Percentiles rank a stretch among this genome's conserved stretches.
phyloP scores from a whole-genome alignment of 2,113 vertebrate genomes.

The Hemicordylus capensis region DNA sequence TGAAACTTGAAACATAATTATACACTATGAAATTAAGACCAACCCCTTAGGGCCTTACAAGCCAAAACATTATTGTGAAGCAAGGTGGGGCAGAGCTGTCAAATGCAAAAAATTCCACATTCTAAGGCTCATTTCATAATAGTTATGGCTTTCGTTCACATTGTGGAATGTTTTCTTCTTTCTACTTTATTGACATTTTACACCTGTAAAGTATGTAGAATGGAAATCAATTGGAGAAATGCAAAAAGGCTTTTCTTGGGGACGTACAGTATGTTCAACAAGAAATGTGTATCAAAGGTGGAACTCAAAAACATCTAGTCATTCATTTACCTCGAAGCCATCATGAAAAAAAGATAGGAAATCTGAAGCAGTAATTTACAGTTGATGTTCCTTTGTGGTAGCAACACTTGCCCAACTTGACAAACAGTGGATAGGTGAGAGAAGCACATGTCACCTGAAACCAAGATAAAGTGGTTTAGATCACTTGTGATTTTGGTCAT shows the following conservation, averaged over 20 bases:
- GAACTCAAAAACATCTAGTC: neutral
- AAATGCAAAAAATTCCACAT: slow-evolving; percentile 31
- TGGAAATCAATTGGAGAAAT: neutral
- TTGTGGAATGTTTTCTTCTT: neutral
- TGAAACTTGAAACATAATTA: slow-evolving; percentile 32
- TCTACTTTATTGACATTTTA: neutral
- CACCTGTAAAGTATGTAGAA: neutral
- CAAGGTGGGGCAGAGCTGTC: slow-evolving; percentile 15
- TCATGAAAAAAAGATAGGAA: neutral
- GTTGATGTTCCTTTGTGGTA: neutral
- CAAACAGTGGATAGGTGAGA: neutral
- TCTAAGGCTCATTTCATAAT: slow-evolving; percentile 8
- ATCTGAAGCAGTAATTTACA: neutral
- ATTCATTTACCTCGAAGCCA: neutral
- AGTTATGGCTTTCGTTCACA: neutral
- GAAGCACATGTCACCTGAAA: slow-evolving; percentile 20
- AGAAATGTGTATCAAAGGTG: neutral
- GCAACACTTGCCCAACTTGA: neutral
- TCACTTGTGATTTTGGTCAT: neutral
- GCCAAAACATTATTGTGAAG: slow-evolving; percentile 15
- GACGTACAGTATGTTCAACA: neutral
- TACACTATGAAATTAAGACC: slow-evolving; percentile 6
- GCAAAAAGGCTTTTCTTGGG: neutral
- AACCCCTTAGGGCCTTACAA: neutral
- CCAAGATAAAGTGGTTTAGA: slow-evolving; percentile 15